Base-by-base conservation (phyloP, 2,797 vertebrate genomes). In the Odontamblyopus lacepedii region DNA sequence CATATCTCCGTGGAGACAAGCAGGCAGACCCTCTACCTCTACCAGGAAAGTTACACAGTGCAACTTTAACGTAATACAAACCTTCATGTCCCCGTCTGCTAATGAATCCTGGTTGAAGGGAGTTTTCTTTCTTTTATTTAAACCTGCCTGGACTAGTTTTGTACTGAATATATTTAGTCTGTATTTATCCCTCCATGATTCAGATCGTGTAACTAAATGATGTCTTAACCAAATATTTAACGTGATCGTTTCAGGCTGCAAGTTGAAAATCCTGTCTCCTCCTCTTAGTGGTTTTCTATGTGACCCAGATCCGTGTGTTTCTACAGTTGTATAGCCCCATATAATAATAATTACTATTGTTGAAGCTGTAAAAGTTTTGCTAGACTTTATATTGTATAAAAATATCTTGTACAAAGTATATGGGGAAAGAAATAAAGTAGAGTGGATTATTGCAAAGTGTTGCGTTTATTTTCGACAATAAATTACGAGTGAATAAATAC, bases 321-420 rank as follows among this genome's bases (percentile, higher is more conserved):
- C 93, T 95, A 95, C 84, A 92, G 92, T 95, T 95, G 94, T 95
- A 94, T 91, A 94, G 92, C 94, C 94, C 90, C 94, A 88, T 48
- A 48, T 48, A 15, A 23, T 23, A 23, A 44, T 11, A 2, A 35
- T 93, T 90, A 93, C 93, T 92, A 94, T 92, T 93, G 95, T 96
- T 95, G 6, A 26, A 80, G 93, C 93, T 94, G 94, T 95, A 91
- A 86, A 95, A 94, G 94, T 95, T 97, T 96, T 96, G 93, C 91
- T 94, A 95, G 95, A 94, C 85, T 94, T 93, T 95, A 94, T 95
- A 96, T 96, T 95, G 91, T 94, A 94, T 93, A 89, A 92, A 38
- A 63, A 88, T 88, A 66, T 90, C 89, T 90, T 84, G 91, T 95
- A 63, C n/a, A 23, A 63, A 63, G 61, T 23, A 93, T 93, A 95